Base-by-base conservation (phyloP, 2,888 invertebrate species). In the Drosophila mimica region DNA sequence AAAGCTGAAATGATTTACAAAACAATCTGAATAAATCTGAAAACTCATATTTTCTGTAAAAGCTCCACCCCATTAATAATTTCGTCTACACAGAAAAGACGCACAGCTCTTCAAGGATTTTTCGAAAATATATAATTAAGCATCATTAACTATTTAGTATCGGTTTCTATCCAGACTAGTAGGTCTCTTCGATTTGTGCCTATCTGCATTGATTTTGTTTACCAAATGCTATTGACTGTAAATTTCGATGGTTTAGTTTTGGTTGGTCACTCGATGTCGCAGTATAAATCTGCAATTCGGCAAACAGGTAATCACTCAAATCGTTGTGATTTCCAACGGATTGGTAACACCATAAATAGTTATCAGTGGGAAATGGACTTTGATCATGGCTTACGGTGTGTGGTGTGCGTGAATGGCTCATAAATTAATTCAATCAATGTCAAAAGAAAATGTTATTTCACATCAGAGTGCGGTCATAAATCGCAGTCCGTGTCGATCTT, bases 361-460 rank as follows among this genome's bases (percentile, higher is more conserved):
- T 65, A 61, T 65, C 52, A 52, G 34, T n/a, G 7, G 28, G 28
- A 28, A 56, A 17, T 56, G 38, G n/a, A 38, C 36, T 46, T 43
- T 56, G 58, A 66, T 71, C 64, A n/a, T 30, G n/a, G 7, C 30
- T 46, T 25, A 56, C 25, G 34, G 30, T 7, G 25, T 17, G 43
- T 20, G 13, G 13, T 46, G 20, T 28, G 13, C 17, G 36, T 36
- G 59, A 62, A 56, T 34, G 59, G 62, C 64, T 76, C 81, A 78
- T 87, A 85, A 89, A 87, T 87, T 76, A 81, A 71, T 89, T 85
- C 75, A 79, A 88, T 85, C 88, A 89, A 88, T 82, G 82, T 85
- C 89, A 89, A 70, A 78, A 81, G 74, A 79, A 86, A 79, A 75
- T 82, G 79, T 74, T 85, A 81, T 85, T 70, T 54, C 60, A 75